A percentile compares a stretch with the other conserved stretches of the same genome.
Conservation (phyloP, 2,888 invertebrate genomes). For the Strigamia crassipes region DNA sequence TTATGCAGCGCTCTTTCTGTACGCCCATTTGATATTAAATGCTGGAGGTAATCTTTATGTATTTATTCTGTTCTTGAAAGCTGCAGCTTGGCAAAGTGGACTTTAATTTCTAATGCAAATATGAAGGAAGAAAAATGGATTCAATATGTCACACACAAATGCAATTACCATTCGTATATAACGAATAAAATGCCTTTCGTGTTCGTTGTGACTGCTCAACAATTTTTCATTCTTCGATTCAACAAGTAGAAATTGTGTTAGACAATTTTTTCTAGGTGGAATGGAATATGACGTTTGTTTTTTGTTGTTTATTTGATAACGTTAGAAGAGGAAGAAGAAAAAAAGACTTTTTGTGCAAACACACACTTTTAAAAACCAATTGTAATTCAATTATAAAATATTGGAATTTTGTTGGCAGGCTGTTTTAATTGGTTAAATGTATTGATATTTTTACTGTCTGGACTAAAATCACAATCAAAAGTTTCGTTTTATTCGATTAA, state of each 20-base stretch:
- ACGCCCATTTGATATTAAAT: not conserved
- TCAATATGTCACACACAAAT: not conserved
- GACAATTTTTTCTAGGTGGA: not conserved
- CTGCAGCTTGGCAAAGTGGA: not conserved
- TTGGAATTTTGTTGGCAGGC: too few species aligned
- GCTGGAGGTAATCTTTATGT: not conserved
- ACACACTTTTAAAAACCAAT: too few species aligned
- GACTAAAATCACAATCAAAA: too few species aligned
- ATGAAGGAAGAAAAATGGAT: not conserved
- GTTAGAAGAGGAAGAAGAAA: too few species aligned
- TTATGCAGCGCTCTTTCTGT: not conserved
- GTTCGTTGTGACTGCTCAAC: not conserved
- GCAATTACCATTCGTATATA: not conserved
- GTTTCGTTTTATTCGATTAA: too few species aligned
- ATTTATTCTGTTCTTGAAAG: not conserved
- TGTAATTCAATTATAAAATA: too few species aligned
- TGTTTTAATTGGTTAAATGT: too few species aligned
- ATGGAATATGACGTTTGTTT: too few species aligned
- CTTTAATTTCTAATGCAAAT: slow-evolving; percentile 11
- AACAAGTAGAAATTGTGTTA: not conserved
- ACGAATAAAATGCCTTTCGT: not conserved
- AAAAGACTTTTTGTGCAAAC: too few species aligned
- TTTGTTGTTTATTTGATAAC: too few species aligned
- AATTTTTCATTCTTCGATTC: not conserved
- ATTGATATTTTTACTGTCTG: too few species aligned